A percentile compares a stretch with the other conserved stretches of the same genome.
phyloP scores from a whole-genome alignment of 1,140 invertebrate species.

The Magallana angulata region DNA sequence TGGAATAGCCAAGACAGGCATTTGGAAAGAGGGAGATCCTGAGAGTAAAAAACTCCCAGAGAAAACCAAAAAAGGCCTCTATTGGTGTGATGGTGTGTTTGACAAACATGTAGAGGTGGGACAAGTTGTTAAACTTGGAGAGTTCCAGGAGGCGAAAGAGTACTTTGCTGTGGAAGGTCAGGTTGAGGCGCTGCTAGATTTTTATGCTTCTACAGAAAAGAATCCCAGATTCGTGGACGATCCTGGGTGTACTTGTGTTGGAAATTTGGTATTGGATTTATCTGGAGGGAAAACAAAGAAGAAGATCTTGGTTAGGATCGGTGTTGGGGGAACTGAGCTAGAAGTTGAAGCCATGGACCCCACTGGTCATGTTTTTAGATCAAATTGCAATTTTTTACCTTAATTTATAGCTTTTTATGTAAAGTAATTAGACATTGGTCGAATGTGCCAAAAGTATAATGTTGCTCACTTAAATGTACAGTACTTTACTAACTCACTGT shows the following conservation, averaged over 20 bases:
- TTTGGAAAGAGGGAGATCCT: conserved; percentile 39
- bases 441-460: no score
- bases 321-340: conserved; percentile 59
- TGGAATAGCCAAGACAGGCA: conserved; percentile 52
- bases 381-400: conserved; percentile 40
- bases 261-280: conserved; percentile 48
- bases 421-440: no score
- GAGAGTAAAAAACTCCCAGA: conserved; percentile 37
- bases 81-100: conserved; percentile 61
- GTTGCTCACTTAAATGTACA: no score
- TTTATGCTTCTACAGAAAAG: conserved; percentile 46
- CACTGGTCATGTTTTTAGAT: conserved; percentile 22
- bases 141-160: conserved; percentile 51
- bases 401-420: neutral
- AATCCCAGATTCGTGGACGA: conserved; percentile 54
- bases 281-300: neutral
- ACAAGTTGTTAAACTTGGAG: conserved; percentile 45
- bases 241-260: conserved; percentile 39
- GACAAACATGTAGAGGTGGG: conserved; percentile 60
- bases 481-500: no score
- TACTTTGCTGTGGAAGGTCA: conserved; percentile 55
- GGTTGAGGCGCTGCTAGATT: conserved; percentile 51
- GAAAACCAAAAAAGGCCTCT: conserved; percentile 14
- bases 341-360: conserved; percentile 47
- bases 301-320: conserved; percentile 36